Base-by-base conservation (phyloP, 2,888 invertebrate genomes). In the Blastobasis lacticolella region DNA sequence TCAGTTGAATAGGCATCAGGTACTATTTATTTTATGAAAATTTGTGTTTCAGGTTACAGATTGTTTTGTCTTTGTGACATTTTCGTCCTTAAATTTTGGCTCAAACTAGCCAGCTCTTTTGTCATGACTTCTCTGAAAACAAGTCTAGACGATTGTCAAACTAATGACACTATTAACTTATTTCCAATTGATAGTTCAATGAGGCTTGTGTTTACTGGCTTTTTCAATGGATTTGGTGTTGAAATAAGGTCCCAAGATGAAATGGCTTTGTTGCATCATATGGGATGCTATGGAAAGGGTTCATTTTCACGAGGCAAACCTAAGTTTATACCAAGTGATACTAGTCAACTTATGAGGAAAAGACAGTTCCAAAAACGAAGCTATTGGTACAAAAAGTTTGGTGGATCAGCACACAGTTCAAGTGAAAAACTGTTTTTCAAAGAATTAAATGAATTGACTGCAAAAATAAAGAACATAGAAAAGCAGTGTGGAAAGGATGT, bases 261-360 rank as follows among this genome's bases (percentile, higher is more conserved):
- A 63, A 92, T 93, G 71, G 80, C 84, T 57, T 77, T 88, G 5
- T 66, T 95, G 9, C 90, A 93, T 67, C 90, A 91, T 37, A 92
- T 91, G 89, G 95, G 95, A 0, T 93, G 90, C 71, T 95, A 93
- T 78, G 95, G 95, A 0, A 94, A 94, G 81, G 93, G 93, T 1
- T 91, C 91, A 6, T 71, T 89, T 44, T 93, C 93, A 0, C 87
- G 91, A 42, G 89, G 90, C 36, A 84, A 79, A 61, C 92, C 88
- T 54, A 77, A 72, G 38, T 81, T 76, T 56, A 75, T 73, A 38
- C 81, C 75, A 62, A 78, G 65, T 50, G 71, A 71, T 44, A 89
- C 83, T 49, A 74, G 80, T 52, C 51, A 61, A 40, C 83, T 92
- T 58, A 78, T 93, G 62, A 78, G 91, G 52, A 88, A 90, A 57